Percentiles rank a stretch among this genome's conserved stretches.
phyloP scores from a whole-genome alignment of 1,140 invertebrate genomes.

The Maconellicoccus hirsutus region DNA sequence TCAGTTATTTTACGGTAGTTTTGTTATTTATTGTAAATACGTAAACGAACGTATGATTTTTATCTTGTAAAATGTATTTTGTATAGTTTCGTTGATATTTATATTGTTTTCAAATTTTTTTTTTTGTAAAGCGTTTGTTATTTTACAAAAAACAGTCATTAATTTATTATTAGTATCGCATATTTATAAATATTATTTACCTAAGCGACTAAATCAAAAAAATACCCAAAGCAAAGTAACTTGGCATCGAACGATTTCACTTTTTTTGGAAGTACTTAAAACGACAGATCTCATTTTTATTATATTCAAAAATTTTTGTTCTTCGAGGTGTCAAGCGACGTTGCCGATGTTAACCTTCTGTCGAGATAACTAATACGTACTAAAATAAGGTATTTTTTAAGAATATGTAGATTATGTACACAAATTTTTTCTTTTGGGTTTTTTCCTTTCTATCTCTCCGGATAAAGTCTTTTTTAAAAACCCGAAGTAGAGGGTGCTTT shows the following conservation, averaged over 20 bases:
- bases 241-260: neutral
- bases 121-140: conserved; percentile 6
- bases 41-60: neutral
- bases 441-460: no score
- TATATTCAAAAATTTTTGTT: neutral
- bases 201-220: conserved; percentile 14
- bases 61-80: neutral
- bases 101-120: neutral
- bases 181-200: neutral
- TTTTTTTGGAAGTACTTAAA: neutral
- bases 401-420: neutral
- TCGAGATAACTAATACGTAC: neutral
- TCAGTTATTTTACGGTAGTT: conserved; percentile 11
- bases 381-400: neutral
- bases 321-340: neutral
- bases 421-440: neutral
- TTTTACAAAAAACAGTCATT: neutral
- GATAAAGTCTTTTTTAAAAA: no score
- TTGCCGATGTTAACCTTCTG: neutral
- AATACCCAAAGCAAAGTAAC: neutral
- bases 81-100: neutral
- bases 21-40: conserved; percentile 13
- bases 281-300: conserved; percentile 1
- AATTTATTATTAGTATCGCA: conserved; percentile 6
- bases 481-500: neutral